Conservation (phyloP, 1,140 invertebrate genomes). For the Ridgeia piscesae region DNA sequence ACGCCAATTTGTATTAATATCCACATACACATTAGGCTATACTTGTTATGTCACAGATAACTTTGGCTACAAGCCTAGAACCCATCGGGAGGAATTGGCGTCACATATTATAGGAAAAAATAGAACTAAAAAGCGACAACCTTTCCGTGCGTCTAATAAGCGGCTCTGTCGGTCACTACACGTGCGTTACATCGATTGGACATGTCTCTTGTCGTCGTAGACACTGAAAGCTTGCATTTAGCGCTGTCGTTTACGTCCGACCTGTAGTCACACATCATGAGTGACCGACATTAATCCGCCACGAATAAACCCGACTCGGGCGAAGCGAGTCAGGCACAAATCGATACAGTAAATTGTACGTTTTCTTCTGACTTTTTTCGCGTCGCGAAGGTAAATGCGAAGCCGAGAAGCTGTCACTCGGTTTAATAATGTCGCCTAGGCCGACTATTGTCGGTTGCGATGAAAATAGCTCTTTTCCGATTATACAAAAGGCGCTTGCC, state of each 20-base stretch:
- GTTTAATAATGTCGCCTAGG: not conserved
- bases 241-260: not conserved
- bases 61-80: too few relatives aligned
- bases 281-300: not conserved
- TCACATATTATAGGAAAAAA: too few relatives aligned
- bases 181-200: too few relatives aligned
- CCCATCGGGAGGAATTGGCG: too few relatives aligned
- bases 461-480: not conserved
- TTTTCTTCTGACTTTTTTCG: not conserved
- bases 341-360: not conserved
- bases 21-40: too few relatives aligned
- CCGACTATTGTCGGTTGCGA: not conserved
- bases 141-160: too few relatives aligned
- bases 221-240: not conserved
- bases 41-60: too few relatives aligned
- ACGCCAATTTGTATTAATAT: too few relatives aligned
- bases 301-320: not conserved
- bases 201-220: too few relatives aligned
- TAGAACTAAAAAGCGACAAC: too few relatives aligned
- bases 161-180: too few relatives aligned
- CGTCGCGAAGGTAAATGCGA: not conserved
- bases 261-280: too few relatives aligned
- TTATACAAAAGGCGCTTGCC: not conserved
- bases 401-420: not conserved
- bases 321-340: not conserved